These are phyloP conservation scores for cattle (Bos taurus) DNA, from an alignment of 2,113 vertebrate species.

Conservation along the genomic window ARS-UCD2.0 NC_037328.1:10242501-10243000, in stretches of 20 bases:
- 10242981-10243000: neutral
- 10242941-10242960: neutral
- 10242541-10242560: neutral
- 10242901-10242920: neutral
- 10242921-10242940: neutral
- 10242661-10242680: neutral
- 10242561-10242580: neutral
- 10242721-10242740: neutral
- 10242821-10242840: neutral
- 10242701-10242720: neutral
- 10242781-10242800: neutral
- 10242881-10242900: no score
- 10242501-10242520: neutral
- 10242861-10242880: neutral
- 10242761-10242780: neutral
- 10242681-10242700: neutral
- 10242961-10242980: neutral
- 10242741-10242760: neutral
- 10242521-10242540: neutral
- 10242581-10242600: neutral
- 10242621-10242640: neutral
- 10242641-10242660: neutral
- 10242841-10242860: neutral
- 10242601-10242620: neutral
- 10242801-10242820: neutral